Evolutionary conservation across 2,888 invertebrate genomes (phyloP), one percentile per base, ranked within the genome.

Genomic region (Elegia similella): DNA sequence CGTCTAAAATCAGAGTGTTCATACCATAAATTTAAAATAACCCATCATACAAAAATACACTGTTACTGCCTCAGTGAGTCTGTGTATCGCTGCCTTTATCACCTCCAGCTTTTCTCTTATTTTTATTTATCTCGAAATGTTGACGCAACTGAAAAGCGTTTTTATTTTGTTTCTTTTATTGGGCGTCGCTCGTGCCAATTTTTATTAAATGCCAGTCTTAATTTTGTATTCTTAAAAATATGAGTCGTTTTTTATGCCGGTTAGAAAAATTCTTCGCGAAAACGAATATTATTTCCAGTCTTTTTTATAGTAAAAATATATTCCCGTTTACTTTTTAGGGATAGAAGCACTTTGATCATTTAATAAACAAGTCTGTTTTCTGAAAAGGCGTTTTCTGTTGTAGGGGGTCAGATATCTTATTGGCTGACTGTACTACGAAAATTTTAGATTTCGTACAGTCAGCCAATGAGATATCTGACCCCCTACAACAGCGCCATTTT

Each of bases 81-180:
- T n/a, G 38, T 38, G 38, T 38, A 6, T 1, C 38, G n/a, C 38
- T 2, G 7, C 5, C 38, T n/a, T 38, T 38, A 38, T 38, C n/a
- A 38, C n/a, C 38, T 38, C 38, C 38, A n/a, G 5, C 38, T n/a
- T 38, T 38, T 38, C 2, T 12, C n/a, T 38, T 38, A 38, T 38
- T 38, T 38, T 38, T 23, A 38, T 38, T 38, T 38, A 38, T 38
- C 12, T 34, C 0, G 34, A 34, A 38, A 38, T 38, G 38, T 38
- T 38, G n/a, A 38, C 38, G 38, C 38, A 6, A 38, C 38, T 38
- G 23, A 38, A 38, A 38, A 38, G 38, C 38, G 12, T 38, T 38
- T 38, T 38, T 38, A 38, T 38, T 52, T 57, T 59, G 12, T 53
- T 42, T 13, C 44, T n/a, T 23, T 47, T 29, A 47, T 47, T 47